phyloP scores from a whole-genome alignment of 2,113 vertebrate genomes.

The Ochotona princeps region DNA sequence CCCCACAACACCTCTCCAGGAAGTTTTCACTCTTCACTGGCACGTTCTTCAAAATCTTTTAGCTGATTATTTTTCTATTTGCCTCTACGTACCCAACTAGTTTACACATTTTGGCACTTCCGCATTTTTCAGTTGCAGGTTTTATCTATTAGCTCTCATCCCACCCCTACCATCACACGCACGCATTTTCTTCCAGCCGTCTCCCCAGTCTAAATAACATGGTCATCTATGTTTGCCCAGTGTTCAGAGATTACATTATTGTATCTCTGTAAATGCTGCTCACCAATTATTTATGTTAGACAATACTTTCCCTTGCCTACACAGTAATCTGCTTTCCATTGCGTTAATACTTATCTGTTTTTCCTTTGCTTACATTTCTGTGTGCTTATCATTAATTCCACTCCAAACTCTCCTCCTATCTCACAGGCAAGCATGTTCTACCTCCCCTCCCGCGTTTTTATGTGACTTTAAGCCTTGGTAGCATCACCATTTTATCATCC shows the following conservation, averaged over 20 bases:
- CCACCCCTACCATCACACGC: not conserved
- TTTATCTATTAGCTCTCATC: not conserved
- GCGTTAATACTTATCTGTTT: not conserved
- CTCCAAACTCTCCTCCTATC: not conserved
- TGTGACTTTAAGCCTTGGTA: not conserved
- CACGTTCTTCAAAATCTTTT: not conserved
- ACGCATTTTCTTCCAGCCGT: not conserved
- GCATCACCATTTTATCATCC: not conserved
- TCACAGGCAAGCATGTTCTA: not conserved
- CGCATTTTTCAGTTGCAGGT: not conserved
- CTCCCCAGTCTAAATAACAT: not conserved
- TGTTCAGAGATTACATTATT: not conserved
- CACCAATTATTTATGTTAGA: not conserved
- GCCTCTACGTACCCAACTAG: not conserved
- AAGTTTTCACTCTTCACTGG: not conserved
- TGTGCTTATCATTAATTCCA: not conserved
- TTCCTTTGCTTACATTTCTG: not conserved
- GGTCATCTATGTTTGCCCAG: not conserved
- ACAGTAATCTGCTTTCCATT: constrained; percentile 14
- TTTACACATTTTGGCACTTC: not conserved
- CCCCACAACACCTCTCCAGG: not conserved
- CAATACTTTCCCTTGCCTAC: not conserved
- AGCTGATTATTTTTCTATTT: constrained; percentile 25
- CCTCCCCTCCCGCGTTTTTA: not conserved
- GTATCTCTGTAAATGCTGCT: not conserved